Evolutionary conservation across 2,888 invertebrate species (phyloP), one percentile per base, ranked within the genome.

Genomic region (Stomorhina lunata): DNA sequence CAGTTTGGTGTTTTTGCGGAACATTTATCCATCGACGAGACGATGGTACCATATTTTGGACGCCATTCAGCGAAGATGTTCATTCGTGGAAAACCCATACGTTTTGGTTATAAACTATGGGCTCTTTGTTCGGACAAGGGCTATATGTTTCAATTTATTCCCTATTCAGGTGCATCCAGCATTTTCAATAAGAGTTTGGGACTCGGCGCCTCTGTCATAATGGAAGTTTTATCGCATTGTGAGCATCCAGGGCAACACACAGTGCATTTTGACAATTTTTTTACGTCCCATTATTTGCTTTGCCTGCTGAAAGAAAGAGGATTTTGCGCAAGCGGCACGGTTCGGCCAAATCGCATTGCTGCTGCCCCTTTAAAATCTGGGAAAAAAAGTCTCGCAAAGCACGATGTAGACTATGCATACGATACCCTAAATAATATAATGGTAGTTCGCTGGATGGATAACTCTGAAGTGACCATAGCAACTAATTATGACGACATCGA

Each of bases 21-120:
- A 15, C 5, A 61, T 37, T 61, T 61, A 37, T 61, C n/a, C 3
- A 20, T 37, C 20, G 34, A 50, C 55, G 69, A 53, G 55, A 40
- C 55, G 12, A 69, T 69, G 55, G 69, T 69, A 22, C 53, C 37
- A 10, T 34, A 69, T 5, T 53, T 20, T 7, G 69, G 69, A 25
- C 43, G 40, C 40, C 69, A 37, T 53, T 37, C 55, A 22, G 69
- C 55, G 29, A 72, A 72, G 45, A 59, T 59, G 59, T 59, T 45
- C n/a, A 72, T 59, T 32, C 72, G 59, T 12, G 40, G 72, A 29
- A 72, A 72, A 59, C 59, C 59, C 10, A 45, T 59, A 15, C 55
- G 43, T 57, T 71, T 71, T 15, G 55, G 57, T n/a, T 71, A 71
- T 71, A 71, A 71, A 57, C 29, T 55, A 3, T 71, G 43, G 71